phyloP scores from a whole-genome alignment of 2,888 invertebrate genomes.

The Synanthedon vespiformis region DNA sequence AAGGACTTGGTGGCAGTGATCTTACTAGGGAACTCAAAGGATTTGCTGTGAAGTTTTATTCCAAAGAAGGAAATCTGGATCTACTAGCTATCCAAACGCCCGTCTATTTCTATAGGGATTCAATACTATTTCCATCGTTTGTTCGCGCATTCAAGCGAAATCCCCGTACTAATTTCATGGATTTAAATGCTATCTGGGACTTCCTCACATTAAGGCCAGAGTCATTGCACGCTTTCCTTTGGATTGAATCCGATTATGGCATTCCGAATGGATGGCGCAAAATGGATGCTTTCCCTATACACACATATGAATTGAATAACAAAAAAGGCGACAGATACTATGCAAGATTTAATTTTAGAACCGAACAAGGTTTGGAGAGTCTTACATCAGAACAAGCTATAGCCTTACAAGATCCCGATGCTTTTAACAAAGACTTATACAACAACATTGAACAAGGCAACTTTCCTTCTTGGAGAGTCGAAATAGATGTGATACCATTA shows the following conservation, averaged over 20 bases:
- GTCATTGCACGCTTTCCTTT: constrained; percentile 78
- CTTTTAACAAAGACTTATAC: constrained; percentile 84
- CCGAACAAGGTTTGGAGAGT: constrained; percentile 86
- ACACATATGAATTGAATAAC: constrained; percentile 90
- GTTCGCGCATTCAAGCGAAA: constrained; percentile 92
- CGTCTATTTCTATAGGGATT: constrained; percentile 88
- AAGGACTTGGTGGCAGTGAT: constrained; percentile 87
- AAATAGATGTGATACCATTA: constrained; percentile 83
- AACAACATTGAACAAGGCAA: constrained; percentile 83
- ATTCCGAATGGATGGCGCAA: constrained; percentile 89
- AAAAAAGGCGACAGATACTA: constrained; percentile 76
- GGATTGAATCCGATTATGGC: constrained; percentile 87
- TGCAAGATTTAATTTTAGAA: constrained; percentile 91
- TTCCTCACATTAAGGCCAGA: constrained; percentile 85
- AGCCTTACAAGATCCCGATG: constrained; percentile 83
- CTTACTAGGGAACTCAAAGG: constrained; percentile 86
- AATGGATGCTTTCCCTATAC: constrained; percentile 92
- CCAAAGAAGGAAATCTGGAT: constrained; percentile 90
- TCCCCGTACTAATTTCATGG: constrained; percentile 85
- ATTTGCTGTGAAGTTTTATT: constrained; percentile 91
- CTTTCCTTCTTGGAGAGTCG: constrained; percentile 77
- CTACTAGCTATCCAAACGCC: constrained; percentile 88
- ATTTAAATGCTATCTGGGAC: constrained; percentile 89
- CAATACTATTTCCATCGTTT: constrained; percentile 84
- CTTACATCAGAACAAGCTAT: constrained; percentile 76